A percentile compares a stretch with the other conserved stretches of the same genome.
Conservation (phyloP, 1,140 invertebrate genomes). For the Drosophila azteca region DNA sequence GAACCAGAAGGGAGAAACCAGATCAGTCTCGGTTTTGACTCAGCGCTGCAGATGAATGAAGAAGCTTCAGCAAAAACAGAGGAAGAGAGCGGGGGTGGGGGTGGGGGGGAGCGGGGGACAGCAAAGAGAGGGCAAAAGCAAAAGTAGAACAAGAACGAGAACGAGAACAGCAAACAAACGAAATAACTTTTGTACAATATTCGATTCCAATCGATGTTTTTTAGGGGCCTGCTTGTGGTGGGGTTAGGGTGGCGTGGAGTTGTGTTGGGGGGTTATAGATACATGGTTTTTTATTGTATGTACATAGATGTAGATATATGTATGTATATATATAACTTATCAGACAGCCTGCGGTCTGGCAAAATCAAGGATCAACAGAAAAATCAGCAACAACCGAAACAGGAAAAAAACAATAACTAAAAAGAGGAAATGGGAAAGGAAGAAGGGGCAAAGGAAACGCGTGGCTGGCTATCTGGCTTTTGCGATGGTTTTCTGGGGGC, state of each 20-base stretch:
- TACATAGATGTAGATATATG: slow-evolving; percentile 15
- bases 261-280: slow-evolving; percentile 3
- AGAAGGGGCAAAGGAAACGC: too few species aligned
- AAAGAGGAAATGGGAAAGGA: too few species aligned
- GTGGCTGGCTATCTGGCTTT: too few species aligned
- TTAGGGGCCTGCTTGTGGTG: not conserved
- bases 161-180: slow-evolving; percentile 42
- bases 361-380: not conserved
- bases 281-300: slow-evolving; percentile 8
- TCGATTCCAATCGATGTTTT: slow-evolving; percentile 21
- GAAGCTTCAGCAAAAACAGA: slow-evolving; percentile 16
- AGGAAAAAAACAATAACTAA: slow-evolving; percentile 2
- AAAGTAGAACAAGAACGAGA: slow-evolving; percentile 18
- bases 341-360: slow-evolving; percentile 3
- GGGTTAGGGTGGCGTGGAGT: not conserved
- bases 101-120: slow-evolving; percentile 3
- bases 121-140: slow-evolving; percentile 28
- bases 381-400: slow-evolving; percentile 1
- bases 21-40: slow-evolving; percentile 27
- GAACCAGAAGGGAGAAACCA: slow-evolving; percentile 43
- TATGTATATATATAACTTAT: slow-evolving; percentile 14
- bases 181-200: slow-evolving; percentile 47
- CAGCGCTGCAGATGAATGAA: slow-evolving; percentile 14
- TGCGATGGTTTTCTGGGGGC: too few species aligned
- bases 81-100: slow-evolving; percentile 8